These are phyloP conservation scores for Forbesichthys agassizii DNA, from an alignment of 2,113 vertebrate species.

Conservation along the genomic window DNA sequence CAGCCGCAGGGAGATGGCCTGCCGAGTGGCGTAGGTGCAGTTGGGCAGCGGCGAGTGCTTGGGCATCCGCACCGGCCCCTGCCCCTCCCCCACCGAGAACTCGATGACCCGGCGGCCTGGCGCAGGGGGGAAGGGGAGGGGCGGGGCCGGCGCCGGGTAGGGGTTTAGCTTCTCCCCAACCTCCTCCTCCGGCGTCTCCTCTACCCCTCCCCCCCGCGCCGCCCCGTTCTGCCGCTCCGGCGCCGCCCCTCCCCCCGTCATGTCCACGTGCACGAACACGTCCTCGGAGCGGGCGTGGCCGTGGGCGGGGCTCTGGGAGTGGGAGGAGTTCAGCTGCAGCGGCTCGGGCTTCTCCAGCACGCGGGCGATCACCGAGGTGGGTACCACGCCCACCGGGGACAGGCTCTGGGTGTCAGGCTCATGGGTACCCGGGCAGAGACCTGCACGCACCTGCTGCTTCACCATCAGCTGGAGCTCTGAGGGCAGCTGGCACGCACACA, in stretches of 20 bases:
- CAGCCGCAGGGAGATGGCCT: slow-evolving; percentile 95
- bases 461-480: slow-evolving; percentile 96
- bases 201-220: slow-evolving; percentile 77
- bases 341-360: slow-evolving; percentile 97
- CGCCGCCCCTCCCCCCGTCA: slow-evolving; percentile 77
- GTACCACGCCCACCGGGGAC: slow-evolving; percentile 86
- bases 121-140: slow-evolving; percentile 84
- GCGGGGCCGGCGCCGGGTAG: slow-evolving; percentile 83
- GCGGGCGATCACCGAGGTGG: slow-evolving; percentile 92
- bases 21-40: slow-evolving; percentile 94
- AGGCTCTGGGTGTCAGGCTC: slow-evolving; percentile 76
- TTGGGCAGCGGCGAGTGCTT: slow-evolving; percentile 96
- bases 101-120: slow-evolving; percentile 95
- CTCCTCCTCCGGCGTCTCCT: neutral
- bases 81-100: slow-evolving; percentile 93
- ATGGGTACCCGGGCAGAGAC: slow-evolving; percentile 69
- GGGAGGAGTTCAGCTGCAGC: slow-evolving; percentile 90
- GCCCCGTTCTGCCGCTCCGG: slow-evolving; percentile 81
- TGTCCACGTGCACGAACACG: slow-evolving; percentile 96
- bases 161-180: slow-evolving; percentile 82
- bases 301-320: slow-evolving; percentile 87
- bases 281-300: slow-evolving; percentile 88
- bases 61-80: slow-evolving; percentile 90
- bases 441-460: slow-evolving; percentile 89
- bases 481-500: slow-evolving; percentile 79